A percentile compares a stretch with the other conserved stretches of the same genome.
These are phyloP conservation scores for Phasianus colchicus DNA, from an alignment of 2,113 vertebrate species.

Conservation along the genomic window DNA sequence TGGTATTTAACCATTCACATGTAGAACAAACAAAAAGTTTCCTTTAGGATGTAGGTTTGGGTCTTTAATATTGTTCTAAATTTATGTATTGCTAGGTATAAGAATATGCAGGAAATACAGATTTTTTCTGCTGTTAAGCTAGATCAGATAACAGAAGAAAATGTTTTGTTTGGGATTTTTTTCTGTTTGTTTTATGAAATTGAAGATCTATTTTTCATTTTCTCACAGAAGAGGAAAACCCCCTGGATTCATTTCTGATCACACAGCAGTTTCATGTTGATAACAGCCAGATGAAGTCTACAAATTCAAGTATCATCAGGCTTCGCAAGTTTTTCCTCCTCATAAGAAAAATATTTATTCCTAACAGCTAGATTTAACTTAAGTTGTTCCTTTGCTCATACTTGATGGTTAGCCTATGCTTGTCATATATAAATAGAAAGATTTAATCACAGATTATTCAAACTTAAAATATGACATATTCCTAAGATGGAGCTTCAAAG, in stretches of 20 bases:
- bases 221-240: not conserved
- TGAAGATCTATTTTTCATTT: not conserved
- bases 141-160: not conserved
- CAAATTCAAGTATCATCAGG: not conserved
- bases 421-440: not conserved
- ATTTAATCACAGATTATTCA: not conserved
- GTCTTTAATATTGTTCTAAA: not conserved
- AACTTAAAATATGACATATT: not conserved
- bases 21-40: not conserved
- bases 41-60: not conserved
- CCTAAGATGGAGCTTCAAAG: not conserved
- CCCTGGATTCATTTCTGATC: not conserved
- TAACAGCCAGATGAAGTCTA: not conserved
- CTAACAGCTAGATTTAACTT: not conserved
- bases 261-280: not conserved
- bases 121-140: not conserved
- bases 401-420: not conserved
- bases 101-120: not conserved
- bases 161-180: not conserved
- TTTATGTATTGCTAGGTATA: not conserved
- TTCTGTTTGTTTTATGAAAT: not conserved
- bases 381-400: not conserved
- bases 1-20: not conserved
- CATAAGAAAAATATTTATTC: not conserved
- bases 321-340: not conserved